Base-by-base conservation (phyloP, 2,113 vertebrate species). In the Myotis lucifugus region DNA sequence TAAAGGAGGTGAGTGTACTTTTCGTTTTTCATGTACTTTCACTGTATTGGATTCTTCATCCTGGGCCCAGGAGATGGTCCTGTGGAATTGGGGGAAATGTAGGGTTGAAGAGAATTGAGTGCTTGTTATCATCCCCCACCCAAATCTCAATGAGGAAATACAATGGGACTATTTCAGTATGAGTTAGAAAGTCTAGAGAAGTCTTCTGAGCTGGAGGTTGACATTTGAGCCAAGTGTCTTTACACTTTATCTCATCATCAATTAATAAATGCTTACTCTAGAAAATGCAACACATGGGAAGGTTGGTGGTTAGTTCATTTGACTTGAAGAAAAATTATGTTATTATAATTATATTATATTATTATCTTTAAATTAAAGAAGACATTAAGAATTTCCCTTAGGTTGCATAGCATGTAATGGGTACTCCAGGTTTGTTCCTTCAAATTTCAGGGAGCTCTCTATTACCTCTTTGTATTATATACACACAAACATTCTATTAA, bases 1-100 rank as follows among this genome's bases (percentile, higher is more conserved):
- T 96, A 96, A 85, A 95, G 88, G 95, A 97, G 97, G 98, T 98
- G 95, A 98, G 98, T 97, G 91, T 79, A 56, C 67, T 66, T 27
- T 85, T 56, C 97, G 59, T 86, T 95, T 0, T 94, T 5, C 74
- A 11, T 54, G 10, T 37, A 32, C 29, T 48, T 69, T 96, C 69
- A 64, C 9, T 90, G 27, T 27, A 50, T 52, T n/a, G 23, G n/a
- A 17, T 69, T 37, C 42, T 79, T 73, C 15, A 15, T 46, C 18
- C n/a, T 73, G 90, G 77, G 3, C 15, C 77, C 72, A 56, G 11
- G 6, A n/a, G 5, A 56, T 9, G 17, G 21, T 50, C 32, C 37
- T 21, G 3, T 69, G 34, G 11, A 78, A 48, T 25, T 67, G 9
- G 8, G 42, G 25, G 37, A 42, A 59, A 61, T n/a, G 6, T 3